phyloP scores from a whole-genome alignment of 2,797 vertebrate genomes.

The Melanogrammus aeglefinus region DNA sequence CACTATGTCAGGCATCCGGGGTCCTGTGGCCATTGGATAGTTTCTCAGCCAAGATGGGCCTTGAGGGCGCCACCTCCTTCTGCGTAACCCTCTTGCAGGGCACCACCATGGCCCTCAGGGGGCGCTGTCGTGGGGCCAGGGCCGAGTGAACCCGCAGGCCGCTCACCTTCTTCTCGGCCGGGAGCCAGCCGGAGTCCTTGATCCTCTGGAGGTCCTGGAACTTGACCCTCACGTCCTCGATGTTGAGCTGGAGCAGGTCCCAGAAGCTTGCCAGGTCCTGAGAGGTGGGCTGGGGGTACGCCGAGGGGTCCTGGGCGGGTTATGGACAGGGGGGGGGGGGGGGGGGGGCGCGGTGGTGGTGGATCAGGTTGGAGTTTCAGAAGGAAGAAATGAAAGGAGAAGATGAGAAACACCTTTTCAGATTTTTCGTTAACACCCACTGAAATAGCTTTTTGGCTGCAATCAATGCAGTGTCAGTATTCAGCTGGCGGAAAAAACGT shows the following conservation, averaged over 20 bases:
- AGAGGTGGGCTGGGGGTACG: slow-evolving; percentile 92
- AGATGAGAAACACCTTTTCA: not conserved
- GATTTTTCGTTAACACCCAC: not conserved
- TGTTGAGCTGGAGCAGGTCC: slow-evolving; percentile 97
- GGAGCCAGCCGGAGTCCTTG: slow-evolving; percentile 93
- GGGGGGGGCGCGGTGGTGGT: not conserved
- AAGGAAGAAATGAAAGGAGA: not conserved
- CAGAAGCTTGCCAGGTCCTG: slow-evolving; percentile 97
- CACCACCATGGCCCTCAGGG: slow-evolving; percentile 63
- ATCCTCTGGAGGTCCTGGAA: slow-evolving; percentile 95
- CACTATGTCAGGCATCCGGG: slow-evolving; percentile 32
- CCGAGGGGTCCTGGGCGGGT: slow-evolving; percentile 74
- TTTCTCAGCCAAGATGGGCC: slow-evolving; percentile 44
- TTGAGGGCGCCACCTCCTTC: slow-evolving; percentile 46
- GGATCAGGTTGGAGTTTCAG: not conserved
- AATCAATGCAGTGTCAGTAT: not conserved
- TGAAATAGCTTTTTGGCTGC: not conserved
- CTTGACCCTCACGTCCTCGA: slow-evolving; percentile 95
- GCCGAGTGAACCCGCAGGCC: slow-evolving; percentile 39
- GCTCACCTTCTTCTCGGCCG: slow-evolving; percentile 92
- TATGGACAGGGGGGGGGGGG: not conserved
- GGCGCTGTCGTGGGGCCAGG: slow-evolving; percentile 50
- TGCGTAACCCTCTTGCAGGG: slow-evolving; percentile 57
- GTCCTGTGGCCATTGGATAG: slow-evolving; percentile 53
- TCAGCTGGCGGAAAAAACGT: not conserved